Conservation (phyloP, 2,888 invertebrate genomes). For the Bugulina stolonifera region DNA sequence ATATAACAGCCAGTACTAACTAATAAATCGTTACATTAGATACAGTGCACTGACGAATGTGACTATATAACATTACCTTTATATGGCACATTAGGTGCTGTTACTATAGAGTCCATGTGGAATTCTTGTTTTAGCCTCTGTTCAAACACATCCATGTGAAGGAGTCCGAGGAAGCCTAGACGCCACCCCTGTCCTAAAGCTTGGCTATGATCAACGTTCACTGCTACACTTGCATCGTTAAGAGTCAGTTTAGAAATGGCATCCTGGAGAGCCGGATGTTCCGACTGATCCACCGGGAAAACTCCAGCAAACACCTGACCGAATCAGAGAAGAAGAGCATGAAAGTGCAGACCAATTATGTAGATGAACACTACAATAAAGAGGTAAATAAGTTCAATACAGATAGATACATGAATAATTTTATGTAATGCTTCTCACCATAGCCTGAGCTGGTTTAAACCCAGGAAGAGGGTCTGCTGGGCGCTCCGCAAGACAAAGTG, state of each 20-base stretch:
- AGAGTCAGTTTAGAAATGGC: constrained; percentile 86
- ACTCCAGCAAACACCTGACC: constrained; percentile 70
- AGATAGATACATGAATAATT: too few relatives aligned
- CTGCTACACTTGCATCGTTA: constrained; percentile 87
- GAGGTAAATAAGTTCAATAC: too few relatives aligned
- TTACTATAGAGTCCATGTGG: constrained; percentile 56
- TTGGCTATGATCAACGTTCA: constrained; percentile 67
- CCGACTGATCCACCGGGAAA: constrained; percentile 84
- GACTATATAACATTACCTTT: constrained; percentile 44
- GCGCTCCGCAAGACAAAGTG: constrained; percentile 59
- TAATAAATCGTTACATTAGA: too few relatives aligned
- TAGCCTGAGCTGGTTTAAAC: constrained; percentile 67
- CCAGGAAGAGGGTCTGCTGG: constrained; percentile 61
- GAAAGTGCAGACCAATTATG: too few relatives aligned
- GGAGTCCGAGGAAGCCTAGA: constrained; percentile 55
- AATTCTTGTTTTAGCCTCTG: constrained; percentile 58
- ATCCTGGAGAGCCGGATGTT: constrained; percentile 66
- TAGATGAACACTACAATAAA: too few relatives aligned
- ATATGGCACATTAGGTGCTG: constrained; percentile 58
- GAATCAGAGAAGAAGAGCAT: background rate
- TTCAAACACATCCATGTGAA: constrained; percentile 58
- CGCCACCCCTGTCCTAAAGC: constrained; percentile 57
- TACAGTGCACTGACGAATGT: too few relatives aligned
- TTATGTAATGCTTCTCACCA: too few relatives aligned
- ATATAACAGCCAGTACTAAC: too few relatives aligned